phyloP scores from a whole-genome alignment of 1,140 invertebrate species.

The Drosophila mojavensis region DNA sequence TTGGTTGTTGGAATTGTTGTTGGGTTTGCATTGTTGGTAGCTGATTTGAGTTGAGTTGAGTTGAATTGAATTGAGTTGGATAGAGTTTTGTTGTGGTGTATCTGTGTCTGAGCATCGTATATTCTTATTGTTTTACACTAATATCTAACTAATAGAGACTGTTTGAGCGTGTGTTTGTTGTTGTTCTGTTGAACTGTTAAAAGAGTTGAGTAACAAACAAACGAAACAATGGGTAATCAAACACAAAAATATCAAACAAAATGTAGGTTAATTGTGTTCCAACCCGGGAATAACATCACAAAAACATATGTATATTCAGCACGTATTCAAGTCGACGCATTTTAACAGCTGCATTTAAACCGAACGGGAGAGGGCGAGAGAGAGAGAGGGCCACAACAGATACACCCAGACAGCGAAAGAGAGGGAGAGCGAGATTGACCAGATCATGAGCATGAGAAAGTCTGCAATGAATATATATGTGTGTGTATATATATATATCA shows the following conservation, averaged over 20 bases:
- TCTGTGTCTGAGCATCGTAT: conserved; percentile 47
- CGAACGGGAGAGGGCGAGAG: background rate
- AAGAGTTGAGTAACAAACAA: conserved; percentile 13
- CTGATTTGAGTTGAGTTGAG: conserved; percentile 28
- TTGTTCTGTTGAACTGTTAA: conserved; percentile 12
- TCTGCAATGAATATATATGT: conserved; percentile 3
- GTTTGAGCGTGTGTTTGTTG: conserved; percentile 17
- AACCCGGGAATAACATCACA: background rate
- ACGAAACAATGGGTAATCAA: conserved; percentile 9
- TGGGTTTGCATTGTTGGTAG: conserved; percentile 30
- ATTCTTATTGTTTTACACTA: conserved; percentile 38
- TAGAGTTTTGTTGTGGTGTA: conserved; percentile 58
- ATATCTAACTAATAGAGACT: conserved; percentile 53
- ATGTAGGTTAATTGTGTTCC: conserved; percentile 4
- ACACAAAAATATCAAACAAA: background rate
- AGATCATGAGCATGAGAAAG: conserved; percentile 8
- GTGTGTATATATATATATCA: conserved; percentile 5
- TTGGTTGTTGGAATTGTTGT: conserved; percentile 48
- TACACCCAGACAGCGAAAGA: background rate
- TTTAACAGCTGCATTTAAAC: background rate
- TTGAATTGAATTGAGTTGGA: conserved; percentile 36
- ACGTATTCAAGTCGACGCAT: conserved; percentile 9
- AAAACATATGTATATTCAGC: background rate
- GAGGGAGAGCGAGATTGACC: background rate
- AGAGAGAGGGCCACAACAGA: background rate